Conservation (phyloP, 2,888 invertebrate species). For the Brenthis ino region DNA sequence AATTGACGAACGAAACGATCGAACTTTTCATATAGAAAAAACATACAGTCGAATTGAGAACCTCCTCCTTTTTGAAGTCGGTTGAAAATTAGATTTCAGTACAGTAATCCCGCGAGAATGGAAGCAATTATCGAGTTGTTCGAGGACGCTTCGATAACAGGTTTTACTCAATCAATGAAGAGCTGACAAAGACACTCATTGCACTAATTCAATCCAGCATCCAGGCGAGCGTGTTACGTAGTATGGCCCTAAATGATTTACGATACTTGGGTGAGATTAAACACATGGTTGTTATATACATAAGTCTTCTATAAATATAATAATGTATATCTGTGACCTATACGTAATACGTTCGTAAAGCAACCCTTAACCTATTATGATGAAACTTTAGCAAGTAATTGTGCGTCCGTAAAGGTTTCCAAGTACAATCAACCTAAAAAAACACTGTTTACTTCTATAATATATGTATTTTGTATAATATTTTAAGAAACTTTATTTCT, state of each 20-base stretch:
- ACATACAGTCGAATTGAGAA: too few relatives aligned
- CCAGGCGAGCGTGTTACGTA: background rate
- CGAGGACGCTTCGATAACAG: constrained; percentile 15
- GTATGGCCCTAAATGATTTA: background rate
- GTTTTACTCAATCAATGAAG: constrained; percentile 9
- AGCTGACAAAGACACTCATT: constrained; percentile 7
- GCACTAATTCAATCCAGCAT: background rate
- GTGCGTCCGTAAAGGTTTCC: too few relatives aligned
- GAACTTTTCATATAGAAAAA: background rate
- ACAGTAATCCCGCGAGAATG: constrained; percentile 27
- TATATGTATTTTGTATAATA: too few relatives aligned
- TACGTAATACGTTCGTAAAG: too few relatives aligned
- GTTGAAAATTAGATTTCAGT: constrained; percentile 24
- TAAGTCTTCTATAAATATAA: too few relatives aligned
- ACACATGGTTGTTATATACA: background rate
- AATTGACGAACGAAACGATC: background rate
- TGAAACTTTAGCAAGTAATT: too few relatives aligned
- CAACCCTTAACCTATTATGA: too few relatives aligned
- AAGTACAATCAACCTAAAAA: too few relatives aligned
- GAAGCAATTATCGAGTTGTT: constrained; percentile 29
- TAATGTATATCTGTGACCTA: too few relatives aligned
- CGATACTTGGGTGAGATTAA: background rate
- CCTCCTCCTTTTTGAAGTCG: too few relatives aligned
- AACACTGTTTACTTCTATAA: too few relatives aligned
- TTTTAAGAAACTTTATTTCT: too few relatives aligned